phyloP scores from a whole-genome alignment of 2,888 invertebrate species.

The Lathronympha strigana region DNA sequence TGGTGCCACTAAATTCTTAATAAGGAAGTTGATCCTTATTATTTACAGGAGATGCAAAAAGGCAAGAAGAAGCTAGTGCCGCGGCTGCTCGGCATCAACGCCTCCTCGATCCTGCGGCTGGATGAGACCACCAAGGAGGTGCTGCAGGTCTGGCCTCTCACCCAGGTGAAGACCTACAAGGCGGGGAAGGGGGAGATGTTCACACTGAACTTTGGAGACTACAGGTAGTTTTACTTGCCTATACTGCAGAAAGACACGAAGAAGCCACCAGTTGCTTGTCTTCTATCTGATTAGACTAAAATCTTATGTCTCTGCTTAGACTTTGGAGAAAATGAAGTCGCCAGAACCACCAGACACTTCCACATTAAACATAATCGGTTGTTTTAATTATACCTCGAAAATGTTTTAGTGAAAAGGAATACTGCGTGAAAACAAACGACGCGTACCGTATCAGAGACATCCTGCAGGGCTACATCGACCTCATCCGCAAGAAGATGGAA shows the following conservation, averaged over 20 bases:
- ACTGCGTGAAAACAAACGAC: slow-evolving; percentile 98
- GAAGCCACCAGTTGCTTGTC: too few relatives aligned
- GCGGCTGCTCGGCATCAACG: slow-evolving; percentile 98
- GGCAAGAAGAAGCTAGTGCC: slow-evolving; percentile 99
- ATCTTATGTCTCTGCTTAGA: too few relatives aligned
- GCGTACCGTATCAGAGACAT: slow-evolving; percentile 98
- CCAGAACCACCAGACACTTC: too few relatives aligned
- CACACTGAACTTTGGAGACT: slow-evolving; percentile 99
- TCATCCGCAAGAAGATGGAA: slow-evolving; percentile 97
- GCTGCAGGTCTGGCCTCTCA: slow-evolving; percentile 97
- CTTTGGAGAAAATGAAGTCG: too few relatives aligned
- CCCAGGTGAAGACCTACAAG: slow-evolving; percentile 96
- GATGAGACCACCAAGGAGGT: slow-evolving; percentile 99
- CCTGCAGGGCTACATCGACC: slow-evolving; percentile 99
- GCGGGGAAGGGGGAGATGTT: slow-evolving; percentile 99
- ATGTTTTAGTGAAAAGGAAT: slow-evolving; percentile 95
- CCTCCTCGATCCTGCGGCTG: slow-evolving; percentile 96
- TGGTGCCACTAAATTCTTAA: too few relatives aligned
- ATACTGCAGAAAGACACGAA: too few relatives aligned
- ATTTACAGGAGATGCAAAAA: slow-evolving; percentile 93
- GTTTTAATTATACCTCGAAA: too few relatives aligned
- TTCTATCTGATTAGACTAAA: too few relatives aligned
- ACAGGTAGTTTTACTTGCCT: slow-evolving; percentile 79
- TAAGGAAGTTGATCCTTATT: too few relatives aligned
- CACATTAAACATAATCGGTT: too few relatives aligned